These are phyloP conservation scores for Cybosia mesomella DNA, from an alignment of 2,888 invertebrate species.

Conservation along the genomic window DNA sequence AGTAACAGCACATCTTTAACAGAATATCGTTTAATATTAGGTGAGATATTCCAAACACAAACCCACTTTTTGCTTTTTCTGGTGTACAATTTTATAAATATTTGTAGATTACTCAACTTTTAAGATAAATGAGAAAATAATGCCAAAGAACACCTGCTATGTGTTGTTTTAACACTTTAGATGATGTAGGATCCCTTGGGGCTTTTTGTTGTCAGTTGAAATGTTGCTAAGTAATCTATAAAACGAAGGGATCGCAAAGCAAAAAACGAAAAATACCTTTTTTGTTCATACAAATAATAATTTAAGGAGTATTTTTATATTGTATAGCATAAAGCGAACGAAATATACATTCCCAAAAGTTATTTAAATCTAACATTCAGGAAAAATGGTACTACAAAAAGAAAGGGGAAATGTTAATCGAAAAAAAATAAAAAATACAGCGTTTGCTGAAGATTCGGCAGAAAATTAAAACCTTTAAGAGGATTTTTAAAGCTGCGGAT, in stretches of 20 bases:
- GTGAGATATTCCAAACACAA: too few species aligned
- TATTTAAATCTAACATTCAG: conserved; percentile 26
- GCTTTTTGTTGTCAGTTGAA: conserved; percentile 3
- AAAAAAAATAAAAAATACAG: conserved; percentile 54
- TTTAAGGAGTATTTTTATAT: neutral
- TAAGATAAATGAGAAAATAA: neutral
- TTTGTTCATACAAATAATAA: conserved; percentile 5
- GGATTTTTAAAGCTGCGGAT: conserved; percentile 61
- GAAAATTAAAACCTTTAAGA: conserved; percentile 65
- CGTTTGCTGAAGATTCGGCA: conserved; percentile 46
- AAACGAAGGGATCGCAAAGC: neutral
- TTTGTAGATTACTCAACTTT: conserved; percentile 1
- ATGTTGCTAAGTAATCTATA: conserved; percentile 4
- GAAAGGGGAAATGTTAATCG: conserved; percentile 41
- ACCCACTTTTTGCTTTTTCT: neutral
- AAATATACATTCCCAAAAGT: conserved; percentile 10
- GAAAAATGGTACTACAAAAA: conserved; percentile 40
- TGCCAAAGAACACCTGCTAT: neutral
- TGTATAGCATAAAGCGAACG: conserved; percentile 5
- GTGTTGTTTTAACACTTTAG: neutral
- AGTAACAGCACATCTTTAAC: too few species aligned
- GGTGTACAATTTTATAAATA: neutral
- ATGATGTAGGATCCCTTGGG: neutral
- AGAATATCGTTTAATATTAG: too few species aligned
- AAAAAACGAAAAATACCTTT: conserved; percentile 1